Evolutionary conservation across 2,797 vertebrate species (phyloP).

Genomic region (Melanotaenia boesemani): DNA sequence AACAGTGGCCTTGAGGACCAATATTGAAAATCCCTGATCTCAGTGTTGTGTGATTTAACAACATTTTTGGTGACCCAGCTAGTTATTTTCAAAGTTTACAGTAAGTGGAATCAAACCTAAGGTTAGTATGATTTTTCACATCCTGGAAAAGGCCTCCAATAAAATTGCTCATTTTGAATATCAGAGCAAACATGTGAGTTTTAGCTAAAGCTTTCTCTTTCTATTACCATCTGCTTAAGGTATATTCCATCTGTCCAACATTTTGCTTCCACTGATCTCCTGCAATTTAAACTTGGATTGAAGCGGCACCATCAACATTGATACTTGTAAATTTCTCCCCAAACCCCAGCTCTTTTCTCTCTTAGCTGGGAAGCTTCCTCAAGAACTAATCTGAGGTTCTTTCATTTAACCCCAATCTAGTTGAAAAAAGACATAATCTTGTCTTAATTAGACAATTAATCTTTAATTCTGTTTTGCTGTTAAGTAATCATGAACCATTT

Average conservation of each 20-base stretch:
- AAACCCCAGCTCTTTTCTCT: slow-evolving; percentile 40
- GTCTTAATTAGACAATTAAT: slow-evolving; percentile 62
- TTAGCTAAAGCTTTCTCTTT: not conserved
- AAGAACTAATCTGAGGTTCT: slow-evolving; percentile 57
- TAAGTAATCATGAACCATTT: slow-evolving; percentile 58
- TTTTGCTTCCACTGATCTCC: slow-evolving; percentile 5
- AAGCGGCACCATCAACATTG: slow-evolving; percentile 24
- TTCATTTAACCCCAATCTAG: slow-evolving; percentile 69
- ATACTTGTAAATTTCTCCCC: slow-evolving; percentile 44
- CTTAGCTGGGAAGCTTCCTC: slow-evolving; percentile 36
- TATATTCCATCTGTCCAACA: not conserved
- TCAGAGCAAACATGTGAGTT: not conserved
- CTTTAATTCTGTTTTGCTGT: slow-evolving; percentile 66
- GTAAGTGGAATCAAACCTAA: too few species aligned
- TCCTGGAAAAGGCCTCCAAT: too few species aligned
- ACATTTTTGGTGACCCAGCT: too few species aligned
- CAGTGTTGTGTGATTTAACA: too few species aligned
- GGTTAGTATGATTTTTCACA: too few species aligned
- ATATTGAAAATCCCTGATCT: too few species aligned
- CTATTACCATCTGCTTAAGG: not conserved
- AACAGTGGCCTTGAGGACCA: too few species aligned
- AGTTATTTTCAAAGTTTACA: too few species aligned
- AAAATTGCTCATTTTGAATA: not conserved
- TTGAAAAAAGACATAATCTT: slow-evolving; percentile 4
- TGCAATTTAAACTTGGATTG: slow-evolving; percentile 30